Base-by-base conservation (phyloP, 2,888 invertebrate genomes). In the Pedicia rivosa region DNA sequence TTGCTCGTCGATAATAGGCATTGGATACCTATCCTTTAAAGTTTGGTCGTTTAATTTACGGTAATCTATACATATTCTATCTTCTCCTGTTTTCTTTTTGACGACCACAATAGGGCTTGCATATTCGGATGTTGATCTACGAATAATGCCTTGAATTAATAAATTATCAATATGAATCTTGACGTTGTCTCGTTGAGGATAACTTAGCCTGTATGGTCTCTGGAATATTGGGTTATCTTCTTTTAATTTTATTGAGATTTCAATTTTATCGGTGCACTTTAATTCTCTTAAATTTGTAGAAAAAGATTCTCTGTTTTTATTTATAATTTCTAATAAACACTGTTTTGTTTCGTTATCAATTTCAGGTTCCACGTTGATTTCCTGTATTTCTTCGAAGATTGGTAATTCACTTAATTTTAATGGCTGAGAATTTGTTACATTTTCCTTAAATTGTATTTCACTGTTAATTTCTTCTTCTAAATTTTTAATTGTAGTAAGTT, bases 51-150 rank as follows among this genome's bases (percentile, higher is more conserved):
- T 52, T 1, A 50, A 37, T n/a, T 47, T 47, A 5, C 50, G 16
- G 50, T 1, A 50, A 47, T 51, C 52, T 0, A 48, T 44, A 26
- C 50, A 50, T 22, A 52, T 39, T 2, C 49, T 40, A 34, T 51
- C 49, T 10, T 42, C 38, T 1, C 51, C 50, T 34, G 50, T 47
- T n/a, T 49, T 46, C 38, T 52, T 51, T 29, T 49, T 48, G 0
- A 48, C 48, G n/a, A 48, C 30, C 3, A 49, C 40, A 33, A 48
- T 42, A 5, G 52, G 53, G 22, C 54, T 54, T 0, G 52, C 47
- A 30, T 39, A 53, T 2, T 48, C 44, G 1, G 51, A 52, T 8
- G 42, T 44, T 17, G 50, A 51, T 40, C 49, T 49, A 1, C 48
- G 43, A 4, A 53, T 43, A 9, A 54, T 52, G 2, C 47, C 41